These are phyloP conservation scores for Columba livia DNA, from an alignment of 2,113 vertebrate genomes.

Conservation along the genomic window DNA sequence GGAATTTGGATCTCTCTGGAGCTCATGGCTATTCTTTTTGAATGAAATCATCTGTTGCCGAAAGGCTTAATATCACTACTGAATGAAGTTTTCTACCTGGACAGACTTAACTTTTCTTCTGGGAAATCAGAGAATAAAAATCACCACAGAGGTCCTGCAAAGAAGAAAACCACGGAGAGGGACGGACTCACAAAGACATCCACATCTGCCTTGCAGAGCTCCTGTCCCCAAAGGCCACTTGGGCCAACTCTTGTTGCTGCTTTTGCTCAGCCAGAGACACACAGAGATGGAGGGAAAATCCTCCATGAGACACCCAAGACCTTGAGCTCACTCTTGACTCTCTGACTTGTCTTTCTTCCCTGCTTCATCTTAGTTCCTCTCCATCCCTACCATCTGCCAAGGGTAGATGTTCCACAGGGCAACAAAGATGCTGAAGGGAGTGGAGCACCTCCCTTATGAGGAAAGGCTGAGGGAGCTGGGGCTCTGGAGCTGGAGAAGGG, in stretches of 20 bases:
- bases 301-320: fast-evolving
- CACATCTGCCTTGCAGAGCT: background rate
- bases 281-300: background rate
- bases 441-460: no score
- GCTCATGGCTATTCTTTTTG: background rate
- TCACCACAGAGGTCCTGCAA: fast-evolving
- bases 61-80: background rate
- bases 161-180: background rate
- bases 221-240: background rate
- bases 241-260: fast-evolving
- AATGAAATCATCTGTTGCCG: background rate
- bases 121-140: background rate
- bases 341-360: background rate
- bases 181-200: background rate
- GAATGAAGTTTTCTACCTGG: background rate
- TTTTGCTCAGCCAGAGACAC: background rate
- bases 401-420: background rate
- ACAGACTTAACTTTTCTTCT: background rate
- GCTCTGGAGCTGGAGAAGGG: no score
- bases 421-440: no score
- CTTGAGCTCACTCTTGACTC: background rate
- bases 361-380: background rate
- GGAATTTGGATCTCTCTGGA: background rate
- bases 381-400: background rate
- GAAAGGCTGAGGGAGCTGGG: no score